These are phyloP conservation scores for Oryzaephilus surinamensis DNA, from an alignment of 1,140 invertebrate genomes.

Conservation along the genomic window DNA sequence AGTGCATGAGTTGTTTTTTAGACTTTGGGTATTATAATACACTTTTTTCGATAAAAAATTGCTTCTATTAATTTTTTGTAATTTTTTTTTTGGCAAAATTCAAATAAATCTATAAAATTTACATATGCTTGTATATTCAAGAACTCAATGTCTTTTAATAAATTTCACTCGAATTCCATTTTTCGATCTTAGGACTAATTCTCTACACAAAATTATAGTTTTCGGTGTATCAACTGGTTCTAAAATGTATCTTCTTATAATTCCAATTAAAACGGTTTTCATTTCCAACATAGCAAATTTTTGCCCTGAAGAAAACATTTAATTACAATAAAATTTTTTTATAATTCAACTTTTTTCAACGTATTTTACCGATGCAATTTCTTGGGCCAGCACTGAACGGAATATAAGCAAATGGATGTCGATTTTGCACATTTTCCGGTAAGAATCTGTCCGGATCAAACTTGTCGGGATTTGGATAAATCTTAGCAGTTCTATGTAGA, in stretches of 20 bases:
- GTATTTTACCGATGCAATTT: conserved; percentile 58
- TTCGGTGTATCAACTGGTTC: conserved; percentile 23
- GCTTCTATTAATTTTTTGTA: too few species aligned
- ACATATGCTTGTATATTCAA: too few species aligned
- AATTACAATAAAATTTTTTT: conserved; percentile 7
- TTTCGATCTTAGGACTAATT: conserved; percentile 34
- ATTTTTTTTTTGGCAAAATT: too few species aligned
- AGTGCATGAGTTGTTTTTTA: too few species aligned
- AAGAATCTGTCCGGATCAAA: conserved; percentile 61
- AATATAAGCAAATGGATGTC: conserved; percentile 44
- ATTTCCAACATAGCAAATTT: conserved; percentile 64
- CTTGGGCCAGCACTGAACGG: conserved; percentile 58
- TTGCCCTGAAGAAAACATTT: too few species aligned
- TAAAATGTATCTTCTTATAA: conserved; percentile 54
- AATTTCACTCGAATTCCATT: conserved; percentile 31
- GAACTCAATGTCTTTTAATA: not conserved
- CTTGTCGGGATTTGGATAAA: conserved; percentile 49
- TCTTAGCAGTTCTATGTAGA: conserved; percentile 8
- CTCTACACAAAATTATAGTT: conserved; percentile 23
- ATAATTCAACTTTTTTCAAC: too few species aligned
- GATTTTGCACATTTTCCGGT: conserved; percentile 37
- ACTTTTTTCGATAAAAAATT: too few species aligned
- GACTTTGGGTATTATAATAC: too few species aligned
- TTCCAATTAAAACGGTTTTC: conserved; percentile 53
- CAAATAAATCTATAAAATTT: too few species aligned